phyloP scores from a whole-genome alignment of 2,113 vertebrate species.

The Hiodon tergisus region DNA sequence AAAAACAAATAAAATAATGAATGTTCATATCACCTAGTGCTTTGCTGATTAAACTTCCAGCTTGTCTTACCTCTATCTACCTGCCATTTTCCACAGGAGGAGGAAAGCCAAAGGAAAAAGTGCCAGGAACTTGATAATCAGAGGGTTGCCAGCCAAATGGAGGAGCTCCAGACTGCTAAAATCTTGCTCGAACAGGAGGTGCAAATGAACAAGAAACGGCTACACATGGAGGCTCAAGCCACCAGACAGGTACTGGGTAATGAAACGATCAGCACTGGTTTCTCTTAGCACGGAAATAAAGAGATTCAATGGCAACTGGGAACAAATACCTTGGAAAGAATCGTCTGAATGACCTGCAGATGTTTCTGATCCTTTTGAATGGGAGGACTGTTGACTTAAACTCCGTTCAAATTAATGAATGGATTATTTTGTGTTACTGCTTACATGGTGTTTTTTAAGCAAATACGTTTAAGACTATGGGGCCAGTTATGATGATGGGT shows the following conservation, averaged over 20 bases:
- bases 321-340: too few relatives aligned
- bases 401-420: too few relatives aligned
- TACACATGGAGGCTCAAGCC: constrained; percentile 81
- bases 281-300: too few relatives aligned
- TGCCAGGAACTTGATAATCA: constrained; percentile 70
- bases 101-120: constrained; percentile 70
- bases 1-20: background rate
- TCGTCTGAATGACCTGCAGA: too few relatives aligned
- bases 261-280: too few relatives aligned
- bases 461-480: too few relatives aligned
- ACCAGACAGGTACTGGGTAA: constrained; percentile 64
- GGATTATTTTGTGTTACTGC: too few relatives aligned
- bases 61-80: background rate
- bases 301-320: too few relatives aligned
- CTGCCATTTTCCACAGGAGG: constrained; percentile 57
- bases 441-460: too few relatives aligned
- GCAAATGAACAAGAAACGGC: constrained; percentile 67
- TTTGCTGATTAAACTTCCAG: background rate
- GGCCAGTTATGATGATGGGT: too few relatives aligned
- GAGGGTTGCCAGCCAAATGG: constrained; percentile 71
- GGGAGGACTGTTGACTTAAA: too few relatives aligned
- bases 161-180: constrained; percentile 75
- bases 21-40: background rate
- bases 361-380: too few relatives aligned
- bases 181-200: constrained; percentile 75